Conservation (phyloP, 2,888 invertebrate species). For the Bembecia ichneumoniformis region DNA sequence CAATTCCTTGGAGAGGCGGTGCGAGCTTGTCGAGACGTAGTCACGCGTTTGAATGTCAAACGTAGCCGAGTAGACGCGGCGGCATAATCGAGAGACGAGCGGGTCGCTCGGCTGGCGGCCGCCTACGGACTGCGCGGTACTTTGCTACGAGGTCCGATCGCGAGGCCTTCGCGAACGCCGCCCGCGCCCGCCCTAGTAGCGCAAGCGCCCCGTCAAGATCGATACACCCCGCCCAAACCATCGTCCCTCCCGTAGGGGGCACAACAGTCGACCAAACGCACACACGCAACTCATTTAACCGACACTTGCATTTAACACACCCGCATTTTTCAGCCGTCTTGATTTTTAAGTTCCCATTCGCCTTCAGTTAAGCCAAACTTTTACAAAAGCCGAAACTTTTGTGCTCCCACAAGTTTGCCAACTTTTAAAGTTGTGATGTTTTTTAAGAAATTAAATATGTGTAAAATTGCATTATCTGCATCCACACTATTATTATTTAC, state of each 20-base stretch:
- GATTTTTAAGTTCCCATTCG: constrained; percentile 35
- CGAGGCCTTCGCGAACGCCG: constrained; percentile 32
- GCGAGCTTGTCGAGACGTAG: constrained; percentile 55
- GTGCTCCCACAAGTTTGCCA: too few species aligned
- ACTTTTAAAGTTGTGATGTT: too few species aligned
- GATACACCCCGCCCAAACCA: constrained; percentile 64
- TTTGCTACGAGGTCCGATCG: constrained; percentile 29
- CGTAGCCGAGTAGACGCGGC: constrained; percentile 26
- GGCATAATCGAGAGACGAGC: constrained; percentile 22
- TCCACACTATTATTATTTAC: too few species aligned
- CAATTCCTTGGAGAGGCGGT: constrained; percentile 55
- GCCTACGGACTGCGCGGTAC: constrained; percentile 64
- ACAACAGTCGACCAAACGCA: constrained; percentile 25
- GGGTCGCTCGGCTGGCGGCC: constrained; percentile 56
- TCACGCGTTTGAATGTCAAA: constrained; percentile 53
- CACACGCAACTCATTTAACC: constrained; percentile 21
- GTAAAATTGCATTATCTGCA: too few species aligned
- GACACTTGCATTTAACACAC: constrained; percentile 18
- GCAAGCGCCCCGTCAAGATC: constrained; percentile 65
- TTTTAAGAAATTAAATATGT: too few species aligned
- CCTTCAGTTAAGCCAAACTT: constrained; percentile 28
- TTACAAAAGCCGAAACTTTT: constrained; percentile 10
- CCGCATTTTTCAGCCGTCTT: constrained; percentile 28
- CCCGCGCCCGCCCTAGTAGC: constrained; percentile 40
- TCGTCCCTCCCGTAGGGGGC: constrained; percentile 38